phyloP scores from a whole-genome alignment of 1,140 invertebrate species.

The Eurosta solidaginis region DNA sequence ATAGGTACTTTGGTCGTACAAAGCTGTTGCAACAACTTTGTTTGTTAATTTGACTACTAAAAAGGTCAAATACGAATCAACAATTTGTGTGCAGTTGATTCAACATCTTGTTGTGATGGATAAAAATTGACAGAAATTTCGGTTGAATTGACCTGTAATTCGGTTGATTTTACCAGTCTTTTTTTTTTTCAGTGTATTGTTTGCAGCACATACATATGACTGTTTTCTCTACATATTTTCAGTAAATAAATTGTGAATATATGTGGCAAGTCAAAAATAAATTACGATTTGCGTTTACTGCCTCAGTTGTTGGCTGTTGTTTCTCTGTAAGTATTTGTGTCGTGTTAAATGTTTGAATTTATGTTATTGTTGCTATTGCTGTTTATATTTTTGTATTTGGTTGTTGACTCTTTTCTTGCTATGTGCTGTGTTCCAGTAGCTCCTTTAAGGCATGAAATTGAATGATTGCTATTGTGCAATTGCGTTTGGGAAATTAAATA shows the following conservation, averaged over 20 bases:
- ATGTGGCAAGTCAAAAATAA: constrained; percentile 27
- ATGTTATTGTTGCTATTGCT: not conserved
- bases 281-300: constrained; percentile 23
- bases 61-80: no score
- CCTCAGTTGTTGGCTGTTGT: constrained; percentile 1
- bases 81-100: no score
- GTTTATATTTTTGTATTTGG: not conserved
- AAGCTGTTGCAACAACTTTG: no score
- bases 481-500: constrained; percentile 25
- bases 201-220: no score
- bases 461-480: constrained; percentile 27
- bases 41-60: no score
- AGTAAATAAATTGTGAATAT: constrained; percentile 28
- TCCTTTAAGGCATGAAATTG: constrained; percentile 1
- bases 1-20: no score
- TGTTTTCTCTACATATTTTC: no score
- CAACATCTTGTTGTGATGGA: no score
- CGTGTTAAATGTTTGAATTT: not conserved
- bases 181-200: no score
- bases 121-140: no score
- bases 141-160: no score
- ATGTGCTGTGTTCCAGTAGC: not conserved
- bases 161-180: no score
- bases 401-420: not conserved
- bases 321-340: not conserved